Percentiles rank a stretch among this genome's conserved stretches.
Conservation (phyloP, 1,140 invertebrate genomes). For the Conus ventricosus region DNA sequence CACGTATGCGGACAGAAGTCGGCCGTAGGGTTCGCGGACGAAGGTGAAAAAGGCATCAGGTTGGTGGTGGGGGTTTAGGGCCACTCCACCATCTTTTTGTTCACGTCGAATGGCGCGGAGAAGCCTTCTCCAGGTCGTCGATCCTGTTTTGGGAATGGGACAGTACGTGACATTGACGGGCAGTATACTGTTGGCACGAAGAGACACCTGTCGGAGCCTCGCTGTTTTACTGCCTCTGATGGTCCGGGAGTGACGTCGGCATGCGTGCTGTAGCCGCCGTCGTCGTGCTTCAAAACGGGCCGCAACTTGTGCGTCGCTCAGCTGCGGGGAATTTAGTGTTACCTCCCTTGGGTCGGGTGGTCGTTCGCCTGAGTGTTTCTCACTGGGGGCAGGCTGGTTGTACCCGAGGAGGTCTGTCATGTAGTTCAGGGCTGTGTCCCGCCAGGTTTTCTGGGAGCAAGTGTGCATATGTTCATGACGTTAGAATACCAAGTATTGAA, state of each 20-base stretch:
- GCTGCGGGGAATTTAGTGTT: background rate
- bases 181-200: background rate
- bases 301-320: background rate
- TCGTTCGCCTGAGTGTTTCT: too few species aligned
- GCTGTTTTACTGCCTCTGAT: background rate
- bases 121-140: slow-evolving; percentile 64
- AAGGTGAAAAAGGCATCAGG: slow-evolving; percentile 51
- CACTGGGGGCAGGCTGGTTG: too few species aligned
- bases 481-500: too few species aligned
- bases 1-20: slow-evolving; percentile 64
- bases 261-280: background rate
- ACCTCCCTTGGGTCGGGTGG: background rate
- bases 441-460: too few species aligned
- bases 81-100: background rate
- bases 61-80: background rate
- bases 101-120: slow-evolving; percentile 30
- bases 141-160: slow-evolving; percentile 64
- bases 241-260: background rate
- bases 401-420: too few species aligned
- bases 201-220: background rate
- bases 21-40: slow-evolving; percentile 63
- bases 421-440: too few species aligned
- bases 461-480: too few species aligned
- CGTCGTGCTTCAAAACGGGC: background rate
- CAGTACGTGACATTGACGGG: slow-evolving; percentile 44